Base-by-base conservation (phyloP, 1,140 invertebrate species). In the Diachasma alloeum region DNA sequence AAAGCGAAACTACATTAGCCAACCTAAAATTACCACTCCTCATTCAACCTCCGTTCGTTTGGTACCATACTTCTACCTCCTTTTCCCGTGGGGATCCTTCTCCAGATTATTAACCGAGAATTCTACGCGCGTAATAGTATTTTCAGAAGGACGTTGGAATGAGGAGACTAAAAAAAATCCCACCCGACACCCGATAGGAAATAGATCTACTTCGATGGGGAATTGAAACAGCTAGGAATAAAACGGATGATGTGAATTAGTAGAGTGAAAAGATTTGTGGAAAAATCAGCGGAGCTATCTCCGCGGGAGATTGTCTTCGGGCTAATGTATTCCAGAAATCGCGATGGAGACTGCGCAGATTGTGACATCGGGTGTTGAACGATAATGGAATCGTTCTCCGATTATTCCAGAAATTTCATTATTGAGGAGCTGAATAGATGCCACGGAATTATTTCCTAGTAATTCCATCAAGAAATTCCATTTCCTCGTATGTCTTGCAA, bases 271-370 rank as follows among this genome's bases (percentile, higher is more conserved):
- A 67, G 17, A 44, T 44, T 44, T 36, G 31, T 31, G 19, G 44
- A 53, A 59, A 72, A 72, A 66, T 39, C 6, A 31, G 39, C 19
- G 17, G 78, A 81, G 81, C 85, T 84, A 90, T 90, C 89, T 90
- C 88, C 89, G 83, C 85, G 86, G 89, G 87, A 90, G 88, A 90
- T 90, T 90, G 89, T 89, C 88, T 90, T 87, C 83, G 81, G 82
- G 73, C 69, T 39, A 42, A 11, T 42, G 9, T 42, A 42, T 42
- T 13, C 1, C 13, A 11, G 39, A 1, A 10, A 42, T 73, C 53
- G 17, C 69, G 11, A 48, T 68, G 36, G 37, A 6, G 31, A 31
- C 2, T 31, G 31, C 31, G 31, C 31, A 31, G 31, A 31, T 31
- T 31, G 31, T 31, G 39, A 72, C 22, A 22, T 59, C n/a, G 59